Evolutionary conservation across 2,113 vertebrate genomes (phyloP).

Genomic region (Saccopteryx bilineata): DNA sequence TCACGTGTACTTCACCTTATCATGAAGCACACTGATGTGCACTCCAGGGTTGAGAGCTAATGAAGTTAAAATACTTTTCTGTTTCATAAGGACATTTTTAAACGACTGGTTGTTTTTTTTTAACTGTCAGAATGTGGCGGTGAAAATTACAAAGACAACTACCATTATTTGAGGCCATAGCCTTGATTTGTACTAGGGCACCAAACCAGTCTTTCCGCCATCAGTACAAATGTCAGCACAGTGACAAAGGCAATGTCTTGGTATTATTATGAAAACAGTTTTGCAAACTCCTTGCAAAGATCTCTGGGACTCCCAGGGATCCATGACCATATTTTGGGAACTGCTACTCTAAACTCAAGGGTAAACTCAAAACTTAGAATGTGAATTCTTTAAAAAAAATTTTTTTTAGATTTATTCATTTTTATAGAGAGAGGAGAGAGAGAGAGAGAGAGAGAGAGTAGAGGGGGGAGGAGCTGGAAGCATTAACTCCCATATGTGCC

Average conservation of each 20-base stretch:
- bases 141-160: not conserved
- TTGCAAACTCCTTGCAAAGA: not conserved
- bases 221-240: not conserved
- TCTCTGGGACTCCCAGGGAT: not conserved
- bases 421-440: no score
- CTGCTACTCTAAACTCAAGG: not conserved
- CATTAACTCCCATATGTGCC: no score
- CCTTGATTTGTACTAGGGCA: not conserved
- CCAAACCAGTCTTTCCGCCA: not conserved
- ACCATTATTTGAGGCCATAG: not conserved
- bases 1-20: not conserved
- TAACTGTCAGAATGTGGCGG: not conserved
- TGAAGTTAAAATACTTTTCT: not conserved
- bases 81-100: not conserved
- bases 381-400: not conserved
- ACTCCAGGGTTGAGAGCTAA: not conserved
- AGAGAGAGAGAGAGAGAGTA: no score
- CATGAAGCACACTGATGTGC: not conserved
- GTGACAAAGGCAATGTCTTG: not conserved
- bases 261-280: not conserved
- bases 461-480: no score
- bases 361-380: not conserved
- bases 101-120: not conserved
- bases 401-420: no score
- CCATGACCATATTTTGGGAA: not conserved